Percentiles rank a stretch among this genome's conserved stretches.
phyloP scores from a whole-genome alignment of 1,140 invertebrate genomes.

The Drosophila equinoxialis region DNA sequence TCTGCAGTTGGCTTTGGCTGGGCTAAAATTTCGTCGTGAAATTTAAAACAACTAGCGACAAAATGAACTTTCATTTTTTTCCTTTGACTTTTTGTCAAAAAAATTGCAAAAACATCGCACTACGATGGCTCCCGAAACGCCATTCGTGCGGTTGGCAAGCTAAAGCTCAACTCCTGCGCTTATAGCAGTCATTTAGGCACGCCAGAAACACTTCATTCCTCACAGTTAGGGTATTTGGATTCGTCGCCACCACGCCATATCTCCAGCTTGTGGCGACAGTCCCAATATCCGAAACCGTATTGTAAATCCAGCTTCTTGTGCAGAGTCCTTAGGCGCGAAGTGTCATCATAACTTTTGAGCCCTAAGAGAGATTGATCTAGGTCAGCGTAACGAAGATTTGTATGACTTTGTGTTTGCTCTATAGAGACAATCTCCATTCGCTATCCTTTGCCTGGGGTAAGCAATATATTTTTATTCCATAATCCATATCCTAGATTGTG shows the following conservation, averaged over 20 bases:
- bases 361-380: constrained; percentile 22
- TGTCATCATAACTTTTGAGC: constrained; percentile 24
- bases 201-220: constrained; percentile 33
- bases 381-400: constrained; percentile 46
- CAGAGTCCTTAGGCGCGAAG: constrained; percentile 60
- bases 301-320: constrained; percentile 48
- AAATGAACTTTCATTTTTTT: constrained; percentile 10
- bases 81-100: constrained; percentile 43
- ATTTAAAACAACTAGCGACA: neutral
- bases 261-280: constrained; percentile 53
- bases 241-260: constrained; percentile 49
- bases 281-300: constrained; percentile 21
- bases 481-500: too few relatives aligned
- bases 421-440: constrained; percentile 23
- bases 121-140: constrained; percentile 66
- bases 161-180: constrained; percentile 45
- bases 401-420: constrained; percentile 24
- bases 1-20: constrained; percentile 22
- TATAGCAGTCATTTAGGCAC: constrained; percentile 54
- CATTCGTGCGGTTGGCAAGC: constrained; percentile 72
- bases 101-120: constrained; percentile 50
- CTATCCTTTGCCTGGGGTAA: constrained; percentile 33
- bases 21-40: constrained; percentile 42
- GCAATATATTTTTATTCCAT: neutral
- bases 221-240: constrained; percentile 21